These are phyloP conservation scores for Pseudomugil gertrudae DNA, from an alignment of 2,797 vertebrate genomes.

Conservation along the genomic window DNA sequence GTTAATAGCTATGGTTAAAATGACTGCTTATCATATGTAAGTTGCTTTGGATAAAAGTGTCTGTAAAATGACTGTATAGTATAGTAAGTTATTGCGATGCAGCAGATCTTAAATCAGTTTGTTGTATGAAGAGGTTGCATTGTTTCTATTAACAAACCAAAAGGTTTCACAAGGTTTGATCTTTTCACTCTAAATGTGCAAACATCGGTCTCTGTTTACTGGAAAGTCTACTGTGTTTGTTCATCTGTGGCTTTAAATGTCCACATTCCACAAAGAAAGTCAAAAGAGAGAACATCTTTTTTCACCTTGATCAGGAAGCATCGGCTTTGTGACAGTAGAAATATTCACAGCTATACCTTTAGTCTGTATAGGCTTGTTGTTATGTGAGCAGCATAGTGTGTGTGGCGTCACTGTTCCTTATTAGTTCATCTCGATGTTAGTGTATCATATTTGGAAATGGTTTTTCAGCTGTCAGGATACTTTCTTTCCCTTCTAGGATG, in stretches of 20 bases:
- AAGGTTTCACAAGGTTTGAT: too few species aligned
- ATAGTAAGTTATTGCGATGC: not conserved
- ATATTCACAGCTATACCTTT: not conserved
- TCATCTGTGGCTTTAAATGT: not conserved
- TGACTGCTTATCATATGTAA: too few species aligned
- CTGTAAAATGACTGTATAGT: too few species aligned
- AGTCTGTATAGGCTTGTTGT: not conserved
- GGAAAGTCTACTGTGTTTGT: not conserved
- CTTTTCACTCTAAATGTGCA: not conserved
- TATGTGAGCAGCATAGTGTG: not conserved
- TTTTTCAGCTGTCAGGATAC: not conserved
- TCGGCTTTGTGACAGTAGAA: not conserved
- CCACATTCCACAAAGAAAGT: not conserved
- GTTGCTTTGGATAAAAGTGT: too few species aligned
- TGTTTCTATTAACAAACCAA: too few species aligned
- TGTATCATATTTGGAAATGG: not conserved
- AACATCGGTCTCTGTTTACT: not conserved
- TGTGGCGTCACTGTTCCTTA: not conserved
- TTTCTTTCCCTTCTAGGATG: conserved; percentile 39
- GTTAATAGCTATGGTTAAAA: too few species aligned
- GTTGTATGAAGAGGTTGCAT: not conserved
- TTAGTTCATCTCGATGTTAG: not conserved
- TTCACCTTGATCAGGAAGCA: not conserved
- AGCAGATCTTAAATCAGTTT: not conserved
- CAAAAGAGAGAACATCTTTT: not conserved